A percentile compares a stretch with the other conserved stretches of the same genome.
phyloP scores from a whole-genome alignment of 2,797 vertebrate species.

The Sparus aurata region DNA sequence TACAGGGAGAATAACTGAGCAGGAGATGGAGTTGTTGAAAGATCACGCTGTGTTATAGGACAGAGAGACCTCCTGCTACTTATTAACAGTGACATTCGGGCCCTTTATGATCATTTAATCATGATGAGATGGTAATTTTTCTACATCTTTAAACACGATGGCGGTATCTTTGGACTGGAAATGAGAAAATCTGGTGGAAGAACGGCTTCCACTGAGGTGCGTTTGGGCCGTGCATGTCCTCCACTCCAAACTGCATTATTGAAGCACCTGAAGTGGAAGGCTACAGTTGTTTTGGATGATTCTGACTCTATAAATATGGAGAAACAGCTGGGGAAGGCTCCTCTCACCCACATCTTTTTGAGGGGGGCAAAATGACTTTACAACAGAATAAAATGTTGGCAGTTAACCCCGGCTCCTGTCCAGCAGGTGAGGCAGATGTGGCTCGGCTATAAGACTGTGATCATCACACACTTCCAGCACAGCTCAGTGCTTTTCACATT shows the following conservation, averaged over 20 bases:
- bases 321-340: not conserved
- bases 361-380: not conserved
- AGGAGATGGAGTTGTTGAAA: not conserved
- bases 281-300: not conserved
- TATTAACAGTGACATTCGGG: not conserved
- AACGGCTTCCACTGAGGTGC: not conserved
- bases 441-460: too few species aligned
- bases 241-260: not conserved
- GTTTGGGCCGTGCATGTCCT: not conserved
- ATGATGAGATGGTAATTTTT: not conserved
- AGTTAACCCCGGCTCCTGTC: too few species aligned
- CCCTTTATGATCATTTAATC: not conserved
- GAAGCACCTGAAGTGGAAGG: not conserved
- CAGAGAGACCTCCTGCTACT: not conserved
- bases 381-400: not conserved
- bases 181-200: not conserved
- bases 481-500: too few species aligned
- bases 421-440: too few species aligned
- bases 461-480: too few species aligned
- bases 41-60: constrained; percentile 8
- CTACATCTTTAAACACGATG: constrained; percentile 8
- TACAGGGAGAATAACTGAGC: constrained; percentile 2
- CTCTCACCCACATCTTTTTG: not conserved
- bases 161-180: not conserved
- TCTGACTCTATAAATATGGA: not conserved